A percentile compares a stretch with the other conserved stretches of the same genome.
phyloP scores from a whole-genome alignment of 2,797 vertebrate species.

The Sardinella longiceps region DNA sequence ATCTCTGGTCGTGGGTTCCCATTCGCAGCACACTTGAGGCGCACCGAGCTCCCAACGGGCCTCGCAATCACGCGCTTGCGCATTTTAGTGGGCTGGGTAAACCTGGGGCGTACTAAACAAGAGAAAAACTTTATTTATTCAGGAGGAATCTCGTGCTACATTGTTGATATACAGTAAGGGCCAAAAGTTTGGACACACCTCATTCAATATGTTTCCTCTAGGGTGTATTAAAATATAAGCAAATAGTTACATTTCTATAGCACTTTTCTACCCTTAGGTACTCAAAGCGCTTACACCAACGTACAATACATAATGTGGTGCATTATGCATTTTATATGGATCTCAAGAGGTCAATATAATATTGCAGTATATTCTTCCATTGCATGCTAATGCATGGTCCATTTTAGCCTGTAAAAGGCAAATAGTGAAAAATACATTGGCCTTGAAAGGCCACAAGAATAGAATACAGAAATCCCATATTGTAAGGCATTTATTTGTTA shows the following conservation, averaged over 20 bases:
- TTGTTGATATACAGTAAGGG: too few species aligned
- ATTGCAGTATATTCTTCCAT: background rate
- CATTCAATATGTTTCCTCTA: too few species aligned
- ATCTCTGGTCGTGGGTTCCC: conserved; percentile 94
- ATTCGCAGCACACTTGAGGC: conserved; percentile 92
- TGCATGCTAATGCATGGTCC: background rate
- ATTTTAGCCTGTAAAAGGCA: background rate
- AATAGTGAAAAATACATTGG: background rate
- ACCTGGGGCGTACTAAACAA: conserved; percentile 81
- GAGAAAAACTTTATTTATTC: background rate
- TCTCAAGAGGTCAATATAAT: background rate
- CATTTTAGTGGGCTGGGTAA: conserved; percentile 97
- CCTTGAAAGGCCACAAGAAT: background rate
- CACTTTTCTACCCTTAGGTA: too few species aligned
- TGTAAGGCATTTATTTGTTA: background rate
- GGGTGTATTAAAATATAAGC: too few species aligned
- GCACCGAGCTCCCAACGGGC: conserved; percentile 93
- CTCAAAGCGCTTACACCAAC: too few species aligned
- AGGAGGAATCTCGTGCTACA: too few species aligned
- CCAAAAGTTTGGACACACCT: too few species aligned
- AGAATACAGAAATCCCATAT: background rate
- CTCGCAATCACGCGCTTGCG: conserved; percentile 92
- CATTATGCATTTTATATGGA: too few species aligned
- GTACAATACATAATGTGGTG: too few species aligned
- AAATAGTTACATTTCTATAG: too few species aligned